These are phyloP conservation scores for Astropecten irregularis DNA, from an alignment of 53 echinoderm and acorn worm species.

Conservation along the genomic window DNA sequence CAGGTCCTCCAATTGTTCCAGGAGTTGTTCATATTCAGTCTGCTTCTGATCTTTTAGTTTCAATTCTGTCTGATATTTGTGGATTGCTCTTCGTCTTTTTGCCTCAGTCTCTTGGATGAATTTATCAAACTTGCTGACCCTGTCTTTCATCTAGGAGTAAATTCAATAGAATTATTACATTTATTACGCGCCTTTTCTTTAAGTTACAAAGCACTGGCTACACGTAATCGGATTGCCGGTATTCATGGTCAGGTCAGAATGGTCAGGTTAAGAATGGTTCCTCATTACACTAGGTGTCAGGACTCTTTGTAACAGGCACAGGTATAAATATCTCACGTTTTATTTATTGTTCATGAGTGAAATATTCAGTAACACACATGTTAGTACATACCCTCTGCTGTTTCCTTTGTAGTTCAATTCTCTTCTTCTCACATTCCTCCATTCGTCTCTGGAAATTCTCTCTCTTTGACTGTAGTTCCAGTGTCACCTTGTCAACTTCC, in stretches of 20 bases:
- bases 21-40: conserved; percentile 74
- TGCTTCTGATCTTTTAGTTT: conserved; percentile 94
- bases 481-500: conserved; percentile 84
- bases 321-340: too few species aligned
- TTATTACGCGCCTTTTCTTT: too few species aligned
- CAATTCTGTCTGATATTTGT: conserved; percentile 94
- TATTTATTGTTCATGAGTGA: too few species aligned
- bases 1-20: conserved; percentile 78
- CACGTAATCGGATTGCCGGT: too few species aligned
- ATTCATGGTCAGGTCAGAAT: too few species aligned
- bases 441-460: conserved; percentile 86
- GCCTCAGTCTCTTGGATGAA: conserved; percentile 97
- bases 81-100: conserved; percentile 91
- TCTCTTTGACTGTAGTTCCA: conserved; percentile 80
- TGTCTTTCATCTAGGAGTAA: conserved; percentile 98
- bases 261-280: too few species aligned
- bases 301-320: too few species aligned
- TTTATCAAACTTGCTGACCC: conserved; percentile 96
- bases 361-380: too few species aligned
- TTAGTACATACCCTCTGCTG: conserved; percentile 93
- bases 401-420: conserved; percentile 81
- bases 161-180: too few species aligned
- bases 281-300: too few species aligned
- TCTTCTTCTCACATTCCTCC: conserved; percentile 85
- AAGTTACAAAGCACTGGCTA: too few species aligned